Evolutionary conservation across 2,113 vertebrate genomes (phyloP).

Genomic region (Gorsachius goisagi): DNA sequence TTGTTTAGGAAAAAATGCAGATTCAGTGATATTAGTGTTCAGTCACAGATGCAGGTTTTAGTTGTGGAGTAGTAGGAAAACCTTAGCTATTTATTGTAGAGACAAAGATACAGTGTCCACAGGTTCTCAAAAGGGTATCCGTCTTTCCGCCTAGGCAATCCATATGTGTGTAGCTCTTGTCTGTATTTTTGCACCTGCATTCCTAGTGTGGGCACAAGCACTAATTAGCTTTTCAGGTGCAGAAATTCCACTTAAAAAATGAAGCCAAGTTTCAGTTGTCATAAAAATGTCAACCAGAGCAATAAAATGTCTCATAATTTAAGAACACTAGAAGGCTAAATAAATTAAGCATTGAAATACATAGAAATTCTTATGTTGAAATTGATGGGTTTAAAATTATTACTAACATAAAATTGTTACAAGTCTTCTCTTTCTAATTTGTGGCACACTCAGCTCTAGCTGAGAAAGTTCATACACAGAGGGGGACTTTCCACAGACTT

Average conservation of each 20-base stretch:
- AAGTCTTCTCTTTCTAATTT: background rate
- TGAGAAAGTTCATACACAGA: background rate
- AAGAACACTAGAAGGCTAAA: constrained; percentile 25
- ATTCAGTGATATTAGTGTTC: background rate
- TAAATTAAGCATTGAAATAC: constrained; percentile 34
- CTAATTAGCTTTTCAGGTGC: background rate
- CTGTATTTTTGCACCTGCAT: background rate
- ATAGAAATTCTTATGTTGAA: background rate
- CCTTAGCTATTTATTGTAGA: background rate
- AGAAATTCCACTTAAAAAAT: background rate
- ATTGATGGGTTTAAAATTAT: background rate
- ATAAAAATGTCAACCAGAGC: constrained; percentile 14
- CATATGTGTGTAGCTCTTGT: background rate
- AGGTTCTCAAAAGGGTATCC: background rate
- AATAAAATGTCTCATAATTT: constrained; percentile 28
- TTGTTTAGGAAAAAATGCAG: background rate
- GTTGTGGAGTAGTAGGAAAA: background rate
- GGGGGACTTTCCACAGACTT: background rate
- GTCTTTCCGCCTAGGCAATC: background rate
- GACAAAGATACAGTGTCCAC: background rate
- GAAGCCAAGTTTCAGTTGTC: background rate
- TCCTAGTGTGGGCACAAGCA: background rate
- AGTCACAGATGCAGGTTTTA: background rate
- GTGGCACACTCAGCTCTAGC: background rate
- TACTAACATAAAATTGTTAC: background rate